These are phyloP conservation scores for Acrobasis consociella DNA, from an alignment of 2,888 invertebrate species.

Conservation along the genomic window DNA sequence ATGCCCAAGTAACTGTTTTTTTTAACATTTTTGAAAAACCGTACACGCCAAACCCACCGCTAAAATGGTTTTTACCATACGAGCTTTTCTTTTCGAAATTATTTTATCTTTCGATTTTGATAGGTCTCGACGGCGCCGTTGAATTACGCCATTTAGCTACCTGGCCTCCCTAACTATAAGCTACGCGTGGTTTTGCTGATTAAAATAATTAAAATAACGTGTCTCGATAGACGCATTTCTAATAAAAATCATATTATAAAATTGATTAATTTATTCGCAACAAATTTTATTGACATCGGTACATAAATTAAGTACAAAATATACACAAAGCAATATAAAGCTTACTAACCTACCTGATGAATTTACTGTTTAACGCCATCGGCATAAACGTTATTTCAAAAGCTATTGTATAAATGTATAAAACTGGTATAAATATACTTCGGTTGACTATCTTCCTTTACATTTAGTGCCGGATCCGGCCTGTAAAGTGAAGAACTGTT, in stretches of 20 bases:
- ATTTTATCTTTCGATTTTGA: too few relatives aligned
- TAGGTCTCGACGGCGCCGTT: too few relatives aligned
- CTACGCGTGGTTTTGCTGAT: too few relatives aligned
- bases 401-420: slow-evolving; percentile 32
- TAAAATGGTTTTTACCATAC: too few relatives aligned
- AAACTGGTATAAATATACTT: slow-evolving; percentile 33
- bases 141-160: too few relatives aligned
- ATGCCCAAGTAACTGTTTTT: too few relatives aligned
- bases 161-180: too few relatives aligned
- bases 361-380: slow-evolving; percentile 46
- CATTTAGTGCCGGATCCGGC: slow-evolving; percentile 74
- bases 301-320: slow-evolving; percentile 71
- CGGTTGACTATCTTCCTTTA: slow-evolving; percentile 67
- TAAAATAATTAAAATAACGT: too few relatives aligned
- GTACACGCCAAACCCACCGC: too few relatives aligned
- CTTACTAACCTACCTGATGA: slow-evolving; percentile 55
- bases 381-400: slow-evolving; percentile 40
- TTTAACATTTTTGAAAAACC: too few relatives aligned
- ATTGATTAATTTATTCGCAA: slow-evolving; percentile 44
- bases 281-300: slow-evolving; percentile 68
- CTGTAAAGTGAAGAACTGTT: slow-evolving; percentile 80
- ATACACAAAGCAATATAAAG: slow-evolving; percentile 64
- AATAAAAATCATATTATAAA: slow-evolving; percentile 17
- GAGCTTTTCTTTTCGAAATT: too few relatives aligned
- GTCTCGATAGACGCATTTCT: not conserved